Evolutionary conservation across 2,888 invertebrate species (phyloP).

Genomic region (Eupeodes latifasciatus): DNA sequence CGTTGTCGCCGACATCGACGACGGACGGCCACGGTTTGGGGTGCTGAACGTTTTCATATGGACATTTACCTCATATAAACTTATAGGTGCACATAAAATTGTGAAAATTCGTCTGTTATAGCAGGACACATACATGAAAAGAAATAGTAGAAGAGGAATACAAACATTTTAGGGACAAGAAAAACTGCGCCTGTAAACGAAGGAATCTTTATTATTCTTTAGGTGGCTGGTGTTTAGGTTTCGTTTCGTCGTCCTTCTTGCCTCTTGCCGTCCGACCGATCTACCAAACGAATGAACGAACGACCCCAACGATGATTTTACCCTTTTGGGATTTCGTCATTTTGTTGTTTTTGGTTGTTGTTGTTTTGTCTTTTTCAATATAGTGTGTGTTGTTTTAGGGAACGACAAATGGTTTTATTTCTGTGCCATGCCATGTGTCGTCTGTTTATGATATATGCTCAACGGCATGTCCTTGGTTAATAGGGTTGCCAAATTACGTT

Average conservation of each 20-base stretch:
- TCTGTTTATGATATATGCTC: constrained; percentile 76
- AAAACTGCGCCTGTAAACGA: constrained; percentile 70
- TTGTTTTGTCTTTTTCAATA: constrained; percentile 18
- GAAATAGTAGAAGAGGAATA: neutral
- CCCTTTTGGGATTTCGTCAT: constrained; percentile 17
- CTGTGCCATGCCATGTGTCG: constrained; percentile 65
- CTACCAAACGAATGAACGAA: no score
- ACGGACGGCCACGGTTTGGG: constrained; percentile 22
- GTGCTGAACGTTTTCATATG: constrained; percentile 65
- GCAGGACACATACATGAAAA: constrained; percentile 3
- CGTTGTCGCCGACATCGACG: neutral
- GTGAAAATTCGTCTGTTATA: constrained; percentile 69
- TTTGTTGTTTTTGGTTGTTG: neutral
- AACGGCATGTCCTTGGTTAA: constrained; percentile 69
- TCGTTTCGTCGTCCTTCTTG: constrained; percentile 48
- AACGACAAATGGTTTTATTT: constrained; percentile 75
- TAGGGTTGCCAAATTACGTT: constrained; percentile 74
- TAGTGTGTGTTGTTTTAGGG: constrained; percentile 59
- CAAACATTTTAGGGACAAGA: constrained; percentile 32
- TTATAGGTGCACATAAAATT: constrained; percentile 70
- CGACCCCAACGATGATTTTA: constrained; percentile 8
- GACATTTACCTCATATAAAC: constrained; percentile 75
- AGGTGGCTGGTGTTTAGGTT: constrained; percentile 69
- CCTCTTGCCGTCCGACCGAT: neutral
- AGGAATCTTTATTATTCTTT: constrained; percentile 75